Evolutionary conservation across 2,113 vertebrate species (phyloP).

Genomic region (Emydocephalus ijimae): DNA sequence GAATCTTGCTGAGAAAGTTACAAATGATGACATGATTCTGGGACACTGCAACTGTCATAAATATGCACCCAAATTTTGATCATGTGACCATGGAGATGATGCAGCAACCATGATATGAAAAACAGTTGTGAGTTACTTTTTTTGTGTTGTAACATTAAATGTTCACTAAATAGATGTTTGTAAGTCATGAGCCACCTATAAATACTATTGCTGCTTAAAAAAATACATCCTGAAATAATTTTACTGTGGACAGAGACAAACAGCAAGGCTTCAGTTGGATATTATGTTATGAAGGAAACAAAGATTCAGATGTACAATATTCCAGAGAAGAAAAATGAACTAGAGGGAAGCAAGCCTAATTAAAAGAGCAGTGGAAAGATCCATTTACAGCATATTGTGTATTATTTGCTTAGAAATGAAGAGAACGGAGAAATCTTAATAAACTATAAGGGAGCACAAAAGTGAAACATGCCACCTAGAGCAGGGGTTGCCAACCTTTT

Average conservation of each 20-base stretch:
- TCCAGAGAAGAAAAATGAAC: neutral
- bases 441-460: neutral
- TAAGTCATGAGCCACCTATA: neutral
- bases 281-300: neutral
- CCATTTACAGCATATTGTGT: neutral
- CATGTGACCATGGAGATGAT: neutral
- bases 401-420: neutral
- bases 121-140: neutral
- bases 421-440: constrained; percentile 25
- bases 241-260: neutral
- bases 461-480: constrained; percentile 22
- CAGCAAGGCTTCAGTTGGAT: neutral
- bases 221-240: neutral
- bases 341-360: neutral
- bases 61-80: constrained; percentile 7
- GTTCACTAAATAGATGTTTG: neutral
- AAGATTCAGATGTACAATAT: neutral
- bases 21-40: neutral
- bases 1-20: neutral
- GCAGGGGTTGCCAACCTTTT: no score
- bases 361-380: constrained; percentile 3
- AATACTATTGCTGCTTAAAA: neutral
- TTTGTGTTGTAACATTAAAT: neutral
- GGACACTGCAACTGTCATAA: neutral
- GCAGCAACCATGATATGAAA: neutral